Base-by-base conservation (phyloP, 2,113 vertebrate species). In the Pelodiscus sinensis region DNA sequence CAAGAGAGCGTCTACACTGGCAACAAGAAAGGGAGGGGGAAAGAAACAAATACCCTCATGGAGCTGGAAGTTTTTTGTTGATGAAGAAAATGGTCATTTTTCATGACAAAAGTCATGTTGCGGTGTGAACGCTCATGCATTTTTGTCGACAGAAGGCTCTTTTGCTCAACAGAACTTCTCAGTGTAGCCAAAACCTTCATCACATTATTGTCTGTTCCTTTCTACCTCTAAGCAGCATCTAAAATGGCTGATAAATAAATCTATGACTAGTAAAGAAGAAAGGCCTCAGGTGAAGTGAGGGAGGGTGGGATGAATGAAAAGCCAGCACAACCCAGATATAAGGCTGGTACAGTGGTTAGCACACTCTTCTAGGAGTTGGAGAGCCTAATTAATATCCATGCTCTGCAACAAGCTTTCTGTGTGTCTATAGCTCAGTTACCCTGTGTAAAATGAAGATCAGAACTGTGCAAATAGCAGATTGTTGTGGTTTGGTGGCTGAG, bases 201-300 rank as follows among this genome's bases (percentile, higher is more conserved):
- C 89, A 71, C 89, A 84, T n/a, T 96, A 86, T 86, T 87, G 87
- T 86, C 86, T 86, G 18, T 80, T 96, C 82, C 94, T 93, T 16
- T 27, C 92, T 90, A 57, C 81, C 71, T 91, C 82, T 91, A 86
- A 91, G 94, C 85, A 88, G 95, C 94, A 97, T 96, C 82, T 84
- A 54, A 85, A 96, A 84, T 83, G 84, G 9, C 62, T 68, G 62
- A 68, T n/a, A n/a, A n/a, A 58, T 24, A 24, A 24, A 51, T 22
- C 89, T 4, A 16, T 6, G 8, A n/a, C 38, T 78, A 55, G 22
- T 24, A 57, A 50, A 82, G 93, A 60, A 38, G 52, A 11, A 24
- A 62, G 0, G 0, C 79, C 79, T 2, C 0, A n/a, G 8, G 84
- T 25, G 57, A 6, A 50, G 71, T 13, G 51, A 94, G 57, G 62